Percentiles rank a stretch among this genome's conserved stretches.
Conservation (phyloP, 1,140 invertebrate genomes). For the Halyomorpha halys region DNA sequence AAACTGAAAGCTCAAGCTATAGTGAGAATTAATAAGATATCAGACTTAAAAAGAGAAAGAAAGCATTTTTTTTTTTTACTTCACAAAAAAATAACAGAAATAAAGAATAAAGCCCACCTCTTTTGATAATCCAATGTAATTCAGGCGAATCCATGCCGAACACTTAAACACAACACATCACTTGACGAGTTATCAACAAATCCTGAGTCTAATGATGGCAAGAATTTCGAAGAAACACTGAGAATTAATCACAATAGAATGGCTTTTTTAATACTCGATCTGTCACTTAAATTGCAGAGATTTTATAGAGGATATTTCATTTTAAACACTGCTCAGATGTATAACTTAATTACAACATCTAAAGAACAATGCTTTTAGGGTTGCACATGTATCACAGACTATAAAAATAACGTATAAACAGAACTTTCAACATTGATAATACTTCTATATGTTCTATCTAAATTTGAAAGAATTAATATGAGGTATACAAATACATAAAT, state of each 20-base stretch:
- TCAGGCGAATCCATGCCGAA: neutral
- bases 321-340: neutral
- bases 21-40: too few relatives aligned
- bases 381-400: constrained; percentile 18
- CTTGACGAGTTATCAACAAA: neutral
- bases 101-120: constrained; percentile 11
- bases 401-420: neutral
- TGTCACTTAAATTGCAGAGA: constrained; percentile 11
- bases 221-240: too few relatives aligned
- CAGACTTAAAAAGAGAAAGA: too few relatives aligned
- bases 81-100: neutral
- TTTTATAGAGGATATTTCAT: neutral
- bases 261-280: constrained; percentile 4
- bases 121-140: neutral
- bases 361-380: neutral
- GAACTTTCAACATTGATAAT: too few relatives aligned
- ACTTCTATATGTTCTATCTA: too few relatives aligned
- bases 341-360: neutral
- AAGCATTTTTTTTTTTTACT: too few relatives aligned
- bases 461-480: too few relatives aligned
- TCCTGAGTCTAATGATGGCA: neutral
- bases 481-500: too few relatives aligned
- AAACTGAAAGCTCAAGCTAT: too few relatives aligned
- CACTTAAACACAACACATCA: neutral
- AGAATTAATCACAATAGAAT: neutral